Base-by-base conservation (phyloP, 2,797 vertebrate species). In the Macropus fuliginosus region DNA sequence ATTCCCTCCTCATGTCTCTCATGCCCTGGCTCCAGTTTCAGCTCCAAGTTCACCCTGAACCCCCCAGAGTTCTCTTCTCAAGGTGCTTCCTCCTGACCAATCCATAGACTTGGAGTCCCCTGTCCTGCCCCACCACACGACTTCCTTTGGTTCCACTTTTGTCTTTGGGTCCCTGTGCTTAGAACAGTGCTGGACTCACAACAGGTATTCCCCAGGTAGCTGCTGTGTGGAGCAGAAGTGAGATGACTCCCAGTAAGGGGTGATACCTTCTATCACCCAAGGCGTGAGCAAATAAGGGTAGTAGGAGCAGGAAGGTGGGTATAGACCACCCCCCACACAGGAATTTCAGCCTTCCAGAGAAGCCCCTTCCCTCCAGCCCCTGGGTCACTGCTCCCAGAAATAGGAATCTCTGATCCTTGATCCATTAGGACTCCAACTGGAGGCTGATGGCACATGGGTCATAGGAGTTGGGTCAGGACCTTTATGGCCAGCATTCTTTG, bases 391-490 rank as follows among this genome's bases (percentile, higher is more conserved):
- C 62, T 40, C 34, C 57, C 34, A n/a, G 62, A 74, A 16, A n/a
- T 31, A 18, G 1, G 34, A 14, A 14, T 74, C 62, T n/a, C 34
- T 66, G 31, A 16, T 66, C 34, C 59, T 66, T 66, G 31, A 14
- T 16, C 62, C 62, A 66, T 16, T 16, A n/a, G 6, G 13, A 34
- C 34, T 62, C 14, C 18, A 34, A 14, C 31, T n/a, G 34, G 34
- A 18, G 62, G 62, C 21, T 74, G 31, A 8, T 74, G 31, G 28
- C 5, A 74, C 52, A 89, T 1, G n/a, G 57, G 50, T 92, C 28
- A 94, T 95, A 89, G 59, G 59, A 92, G 90, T 96, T 93, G 46
- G 94, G 92, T 95, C 40, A 66, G 91, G 31, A 57, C 13, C 93
- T 59, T 29, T 91, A 16, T 40, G 54, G 14, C 93, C 89, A 66